Evolutionary conservation across 2,888 invertebrate genomes (phyloP), one percentile per base, ranked within the genome.

Genomic region (Protodeltote pygarga): DNA sequence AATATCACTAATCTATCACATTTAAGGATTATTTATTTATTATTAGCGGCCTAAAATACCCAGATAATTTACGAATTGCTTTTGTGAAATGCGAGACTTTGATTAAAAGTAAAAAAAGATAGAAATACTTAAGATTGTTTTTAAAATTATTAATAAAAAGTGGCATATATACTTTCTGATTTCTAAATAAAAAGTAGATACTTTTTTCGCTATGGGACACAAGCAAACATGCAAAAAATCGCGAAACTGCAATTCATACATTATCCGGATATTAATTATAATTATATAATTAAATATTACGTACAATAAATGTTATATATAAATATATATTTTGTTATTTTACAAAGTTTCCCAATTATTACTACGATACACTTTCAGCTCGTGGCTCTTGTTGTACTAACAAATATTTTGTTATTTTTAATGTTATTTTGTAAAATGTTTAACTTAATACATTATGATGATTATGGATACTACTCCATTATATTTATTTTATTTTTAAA

Each of bases 321-420:
- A 67, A 58, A 64, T 66, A 63, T 67, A 54, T 49, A 45, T 31
- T 60, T 70, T 51, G 14, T 23, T 79, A 81, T 77, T 65, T 77
- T 86, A 87, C 83, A 86, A 73, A 78, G 44, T 51, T 66, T 73
- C 51, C 19, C 33, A 58, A 70, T 89, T 90, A 89, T 89, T 89
- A 89, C 89, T 89, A 85, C 50, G 65, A 87, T 89, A 90, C 89
- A 89, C 89, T 78, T 80, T 74, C 38, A 77, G 81, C 87, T 75
- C 75, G 28, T 61, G 66, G 85, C 83, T 75, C 55, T 64, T 69
- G n/a, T n/a, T n/a, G 62, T 71, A 64, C 70, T 71, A 68, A 49
- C 23, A 60, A 20, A 33, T n/a, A n/a, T n/a, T n/a, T 25, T 28
- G n/a, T 35, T 40, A 25, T 51, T 40, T 42, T 19, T n/a, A 33